phyloP scores from a whole-genome alignment of 2,888 invertebrate genomes.

The Ormyrus pomaceus region DNA sequence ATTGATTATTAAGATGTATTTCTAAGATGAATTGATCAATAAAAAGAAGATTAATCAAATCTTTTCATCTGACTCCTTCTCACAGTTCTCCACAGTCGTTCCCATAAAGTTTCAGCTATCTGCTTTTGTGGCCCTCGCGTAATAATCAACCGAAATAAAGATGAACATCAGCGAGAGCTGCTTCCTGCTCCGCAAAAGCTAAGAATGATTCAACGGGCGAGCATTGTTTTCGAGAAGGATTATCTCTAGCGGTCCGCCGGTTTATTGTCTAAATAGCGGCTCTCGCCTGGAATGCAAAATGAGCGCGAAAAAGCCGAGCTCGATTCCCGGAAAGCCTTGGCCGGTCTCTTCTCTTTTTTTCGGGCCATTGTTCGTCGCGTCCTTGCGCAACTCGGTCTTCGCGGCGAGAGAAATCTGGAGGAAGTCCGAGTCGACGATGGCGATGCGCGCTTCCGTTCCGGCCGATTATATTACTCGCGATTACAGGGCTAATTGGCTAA shows the following conservation, averaged over 20 bases:
- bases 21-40: too few relatives aligned
- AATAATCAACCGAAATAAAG: constrained; percentile 15
- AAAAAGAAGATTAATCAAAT: not conserved
- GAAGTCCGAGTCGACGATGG: not conserved
- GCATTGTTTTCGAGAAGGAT: constrained; percentile 2
- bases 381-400: not conserved
- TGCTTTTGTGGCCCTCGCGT: constrained; percentile 2
- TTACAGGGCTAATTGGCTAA: constrained; percentile 70
- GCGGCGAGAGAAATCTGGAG: too few relatives aligned
- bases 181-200: constrained; percentile 4
- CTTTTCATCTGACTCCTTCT: not conserved
- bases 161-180: constrained; percentile 25
- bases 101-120: constrained; percentile 3
- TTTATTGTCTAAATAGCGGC: constrained; percentile 39
- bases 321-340: constrained; percentile 36
- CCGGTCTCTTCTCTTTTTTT: not conserved
- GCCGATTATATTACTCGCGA: constrained; percentile 66
- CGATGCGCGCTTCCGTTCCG: constrained; percentile 69
- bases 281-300: constrained; percentile 34
- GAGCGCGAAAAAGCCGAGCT: constrained; percentile 37
- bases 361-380: constrained; percentile 29
- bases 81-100: not conserved
- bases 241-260: constrained; percentile 16
- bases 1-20: too few relatives aligned
- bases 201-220: constrained; percentile 22